Base-by-base conservation (phyloP, 2,797 vertebrate species). In the Graptemys geographica region DNA sequence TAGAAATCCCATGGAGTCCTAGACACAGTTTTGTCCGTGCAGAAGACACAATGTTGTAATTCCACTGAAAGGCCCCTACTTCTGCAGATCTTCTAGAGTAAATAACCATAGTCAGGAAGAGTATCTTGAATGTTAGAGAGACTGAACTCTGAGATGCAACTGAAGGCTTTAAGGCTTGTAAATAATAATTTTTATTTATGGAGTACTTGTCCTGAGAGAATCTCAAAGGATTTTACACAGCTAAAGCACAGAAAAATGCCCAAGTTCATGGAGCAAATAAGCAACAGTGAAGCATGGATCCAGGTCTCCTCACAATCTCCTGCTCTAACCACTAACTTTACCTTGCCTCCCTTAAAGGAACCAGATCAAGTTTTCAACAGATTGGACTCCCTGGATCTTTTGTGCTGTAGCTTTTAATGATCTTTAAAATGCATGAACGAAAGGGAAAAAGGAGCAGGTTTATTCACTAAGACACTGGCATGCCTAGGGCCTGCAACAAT, bases 161-260 rank as follows among this genome's bases (percentile, higher is more conserved):
- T 37, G 6, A 2, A 1, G 85, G 90, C 89, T 96, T 92, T 88
- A 93, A 95, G 83, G 52, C 49, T 88, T 9, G 31, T 90, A 93
- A 23, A 62, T 16, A 27, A 91, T 27, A 59, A 95, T 69, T 28
- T 88, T 81, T 55, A 79, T 84, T 49, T 79, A 0, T 44, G 52
- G 27, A 84, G 31, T 62, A 33, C 78, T 88, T 10, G 6, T 31
- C 2, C 0, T 85, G 86, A 65, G 53, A 92, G 21, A 88, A 31
- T 84, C 92, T 62, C 57, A 96, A 87, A 94, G 90, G 44, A 31
- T 8, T 44, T 74, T 33, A 93, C 52, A 89, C 52, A 83, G 80
- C 2, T 51, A 52, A 94, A 92, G 83, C 9, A 47, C 11, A 69
- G 65, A 81, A 89, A 96, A 88, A 37, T 4, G 1, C 92, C 81